Conservation (phyloP, 64 coral and sea anemone genomes). For the Orbicella faveolata region DNA sequence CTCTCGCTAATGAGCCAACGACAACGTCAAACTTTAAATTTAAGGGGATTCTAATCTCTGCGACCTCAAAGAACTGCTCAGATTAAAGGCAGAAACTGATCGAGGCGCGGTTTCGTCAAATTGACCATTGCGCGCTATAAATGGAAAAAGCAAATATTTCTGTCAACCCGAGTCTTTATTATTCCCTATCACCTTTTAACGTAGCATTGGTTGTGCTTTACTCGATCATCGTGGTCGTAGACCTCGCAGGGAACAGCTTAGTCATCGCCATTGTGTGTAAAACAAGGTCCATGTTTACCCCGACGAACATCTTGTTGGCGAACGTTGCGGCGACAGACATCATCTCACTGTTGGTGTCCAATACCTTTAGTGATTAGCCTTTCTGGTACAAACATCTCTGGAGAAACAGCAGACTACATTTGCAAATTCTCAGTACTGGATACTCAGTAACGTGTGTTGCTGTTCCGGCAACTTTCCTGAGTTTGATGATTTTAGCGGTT, state of each 20-base stretch:
- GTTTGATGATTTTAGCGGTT: constrained; percentile 26
- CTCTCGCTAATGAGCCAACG: too few species aligned
- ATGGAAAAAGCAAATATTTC: neutral
- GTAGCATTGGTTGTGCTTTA: neutral
- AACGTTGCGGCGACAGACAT: constrained; percentile 40
- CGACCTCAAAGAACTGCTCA: too few species aligned
- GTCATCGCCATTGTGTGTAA: constrained; percentile 57
- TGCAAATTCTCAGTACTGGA: constrained; percentile 52
- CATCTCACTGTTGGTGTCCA: constrained; percentile 38
- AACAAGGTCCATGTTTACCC: constrained; percentile 48
- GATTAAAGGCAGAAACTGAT: neutral
- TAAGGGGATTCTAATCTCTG: too few species aligned
- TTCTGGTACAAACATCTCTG: neutral
- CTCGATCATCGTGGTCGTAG: constrained; percentile 28
- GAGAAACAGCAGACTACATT: neutral
- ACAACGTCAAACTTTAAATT: too few species aligned
- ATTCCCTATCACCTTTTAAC: neutral
- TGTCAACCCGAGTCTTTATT: neutral
- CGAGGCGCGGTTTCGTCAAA: too few species aligned
- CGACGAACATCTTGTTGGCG: constrained; percentile 70
- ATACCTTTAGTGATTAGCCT: constrained; percentile 14
- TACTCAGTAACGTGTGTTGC: constrained; percentile 14
- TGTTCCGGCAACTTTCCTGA: constrained; percentile 20
- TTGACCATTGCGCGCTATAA: neutral
- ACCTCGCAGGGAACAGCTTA: constrained; percentile 53